Percentiles rank a stretch among this genome's conserved stretches.
These are phyloP conservation scores for Thamnaconus septentrionalis DNA, from an alignment of 2,113 vertebrate genomes.

Conservation along the genomic window DNA sequence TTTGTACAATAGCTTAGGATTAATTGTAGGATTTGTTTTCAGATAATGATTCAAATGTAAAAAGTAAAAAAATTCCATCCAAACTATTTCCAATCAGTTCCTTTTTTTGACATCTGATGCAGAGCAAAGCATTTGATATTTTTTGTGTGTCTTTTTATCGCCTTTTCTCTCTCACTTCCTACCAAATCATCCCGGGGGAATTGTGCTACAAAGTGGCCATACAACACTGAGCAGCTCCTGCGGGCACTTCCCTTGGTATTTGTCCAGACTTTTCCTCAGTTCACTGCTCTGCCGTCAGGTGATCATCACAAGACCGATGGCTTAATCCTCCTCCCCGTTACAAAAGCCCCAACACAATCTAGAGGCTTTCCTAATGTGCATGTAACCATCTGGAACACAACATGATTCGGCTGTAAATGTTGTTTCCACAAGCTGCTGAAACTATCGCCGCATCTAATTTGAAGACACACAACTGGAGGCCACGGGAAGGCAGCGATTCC, in stretches of 20 bases:
- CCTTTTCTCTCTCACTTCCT: too few species aligned
- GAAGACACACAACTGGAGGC: conserved; percentile 47
- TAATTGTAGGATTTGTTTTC: too few species aligned
- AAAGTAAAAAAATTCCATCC: too few species aligned
- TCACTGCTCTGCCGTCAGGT: conserved; percentile 69
- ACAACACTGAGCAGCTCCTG: conserved; percentile 1
- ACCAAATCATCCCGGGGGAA: too few species aligned
- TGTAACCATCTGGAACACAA: conserved; percentile 55
- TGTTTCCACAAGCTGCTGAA: conserved; percentile 43
- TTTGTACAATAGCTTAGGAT: too few species aligned
- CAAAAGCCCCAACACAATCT: conserved; percentile 56
- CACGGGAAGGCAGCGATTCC: conserved; percentile 40
- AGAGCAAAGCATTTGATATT: too few species aligned
- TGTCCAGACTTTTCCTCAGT: conserved; percentile 19
- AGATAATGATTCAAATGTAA: too few species aligned
- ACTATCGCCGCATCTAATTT: conserved; percentile 58
- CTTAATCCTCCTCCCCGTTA: conserved; percentile 66
- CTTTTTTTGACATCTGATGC: too few species aligned
- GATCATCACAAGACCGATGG: conserved; percentile 76
- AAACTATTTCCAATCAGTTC: too few species aligned
- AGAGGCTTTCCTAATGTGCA: conserved; percentile 51
- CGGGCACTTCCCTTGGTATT: conserved; percentile 33
- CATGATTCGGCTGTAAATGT: conserved; percentile 47
- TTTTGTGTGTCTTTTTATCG: too few species aligned
- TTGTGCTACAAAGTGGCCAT: too few species aligned